Evolutionary conservation across 1,140 invertebrate species (phyloP), one percentile per base, ranked within the genome.

Genomic region (Zaprionus capensis): DNA sequence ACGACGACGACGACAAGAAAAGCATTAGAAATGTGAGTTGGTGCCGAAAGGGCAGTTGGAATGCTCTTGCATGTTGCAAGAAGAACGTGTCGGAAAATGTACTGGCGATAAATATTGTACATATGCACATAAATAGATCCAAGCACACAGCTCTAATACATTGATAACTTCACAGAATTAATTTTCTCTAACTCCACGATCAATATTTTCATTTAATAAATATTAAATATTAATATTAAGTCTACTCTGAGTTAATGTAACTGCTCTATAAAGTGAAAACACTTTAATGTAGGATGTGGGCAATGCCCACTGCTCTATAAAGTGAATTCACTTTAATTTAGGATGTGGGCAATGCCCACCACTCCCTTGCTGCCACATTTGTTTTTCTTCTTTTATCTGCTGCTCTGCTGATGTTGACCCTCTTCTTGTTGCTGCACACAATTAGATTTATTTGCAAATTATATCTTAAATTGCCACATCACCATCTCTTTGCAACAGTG

Each of bases 391-490:
- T 71, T 72, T 46, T 46, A 69, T 66, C 67, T 62, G 46, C 44
- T 41, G 6, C 17, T 55, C n/a, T 55, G 31, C 49, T 55, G 49
- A 44, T 63, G 51, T 38, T 73, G 64, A 73, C 64, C 62, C 78
- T 73, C 81, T 72, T 64, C 46, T 51, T 24, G 3, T 20, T 67
- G 62, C 61, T 22, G 57, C 56, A 75, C 63, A 79, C 73, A 87
- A 87, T 88, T 87, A 88, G 71, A 87, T 87, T 88, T 84, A 88
- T 87, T 88, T 87, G 73, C 71, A 75, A 83, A 83, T 88, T 87
- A 78, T 78, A 87, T 78, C 74, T 84, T 75, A 69, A 78, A 81
- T 77, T 87, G 83, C 83, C 74, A 64, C 59, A 75, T 70, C 61
- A 31, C 67, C 68, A 61, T 46, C 24, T 12, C 38, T 59, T 20